Percentiles rank a stretch among this genome's conserved stretches.
Conservation (phyloP, 2,888 invertebrate species). For the Nineta flava region DNA sequence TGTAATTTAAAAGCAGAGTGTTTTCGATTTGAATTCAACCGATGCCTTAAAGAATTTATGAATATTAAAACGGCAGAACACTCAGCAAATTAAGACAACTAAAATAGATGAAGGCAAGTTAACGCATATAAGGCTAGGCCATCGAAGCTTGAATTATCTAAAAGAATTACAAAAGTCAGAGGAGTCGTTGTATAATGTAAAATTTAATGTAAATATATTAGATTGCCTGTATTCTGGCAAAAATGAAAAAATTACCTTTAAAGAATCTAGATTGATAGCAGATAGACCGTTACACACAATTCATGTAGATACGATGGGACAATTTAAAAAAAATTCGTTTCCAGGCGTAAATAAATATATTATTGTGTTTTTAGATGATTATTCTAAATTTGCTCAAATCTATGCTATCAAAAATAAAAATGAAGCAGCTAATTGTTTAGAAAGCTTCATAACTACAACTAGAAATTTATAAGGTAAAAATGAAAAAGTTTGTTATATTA, state of each 20-base stretch:
- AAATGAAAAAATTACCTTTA: conserved; percentile 14
- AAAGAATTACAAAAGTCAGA: conserved; percentile 13
- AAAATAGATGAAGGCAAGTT: conserved; percentile 8
- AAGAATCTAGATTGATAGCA: conserved; percentile 9
- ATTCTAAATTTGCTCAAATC: conserved; percentile 12
- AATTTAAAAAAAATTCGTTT: conserved; percentile 11
- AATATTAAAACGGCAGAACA: too few species aligned
- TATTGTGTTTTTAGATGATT: conserved; percentile 13
- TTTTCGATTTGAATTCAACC: not conserved
- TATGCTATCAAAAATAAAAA: conserved; percentile 13
- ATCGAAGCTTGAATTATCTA: conserved; percentile 13
- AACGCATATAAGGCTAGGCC: too few species aligned
- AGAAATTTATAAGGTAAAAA: conserved; percentile 14
- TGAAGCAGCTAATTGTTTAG: conserved; percentile 13
- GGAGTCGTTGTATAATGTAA: conserved; percentile 10
- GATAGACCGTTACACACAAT: conserved; percentile 12
- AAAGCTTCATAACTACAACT: conserved; percentile 12
- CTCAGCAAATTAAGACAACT: too few species aligned
- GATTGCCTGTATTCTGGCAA: conserved; percentile 15
- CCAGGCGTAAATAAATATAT: conserved; percentile 13
- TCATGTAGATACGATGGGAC: conserved; percentile 14
- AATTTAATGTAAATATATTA: conserved; percentile 12
- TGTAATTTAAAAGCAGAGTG: too few species aligned
- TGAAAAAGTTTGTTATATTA: conserved; percentile 15
- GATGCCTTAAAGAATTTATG: not conserved